Percentiles rank a stretch among this genome's conserved stretches.
phyloP scores from a whole-genome alignment of 2,888 invertebrate genomes.

The Sarcophaga carnaria region DNA sequence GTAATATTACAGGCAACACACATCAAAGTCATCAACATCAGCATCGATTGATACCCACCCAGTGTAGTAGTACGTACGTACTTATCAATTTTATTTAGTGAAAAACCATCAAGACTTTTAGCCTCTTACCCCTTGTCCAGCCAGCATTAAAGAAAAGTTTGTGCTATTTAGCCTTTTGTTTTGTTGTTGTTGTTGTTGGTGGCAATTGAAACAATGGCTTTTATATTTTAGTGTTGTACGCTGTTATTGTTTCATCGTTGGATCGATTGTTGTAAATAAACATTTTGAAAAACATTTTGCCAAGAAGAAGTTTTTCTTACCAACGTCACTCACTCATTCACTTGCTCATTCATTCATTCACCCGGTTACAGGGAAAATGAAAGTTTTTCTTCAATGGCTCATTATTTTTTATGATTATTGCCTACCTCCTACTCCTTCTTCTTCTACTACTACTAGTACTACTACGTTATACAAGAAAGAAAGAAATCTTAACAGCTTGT shows the following conservation, averaged over 20 bases:
- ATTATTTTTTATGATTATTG: constrained; percentile 80
- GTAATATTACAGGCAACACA: neutral
- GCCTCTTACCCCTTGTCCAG: constrained; percentile 38
- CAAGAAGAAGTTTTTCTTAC: constrained; percentile 53
- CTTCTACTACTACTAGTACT: too few relatives aligned
- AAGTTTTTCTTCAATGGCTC: constrained; percentile 73
- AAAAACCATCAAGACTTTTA: constrained; percentile 47
- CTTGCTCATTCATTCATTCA: constrained; percentile 9
- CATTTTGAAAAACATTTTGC: constrained; percentile 64
- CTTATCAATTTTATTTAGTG: constrained; percentile 69
- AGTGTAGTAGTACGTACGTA: neutral
- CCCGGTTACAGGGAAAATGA: constrained; percentile 41
- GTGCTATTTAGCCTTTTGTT: neutral
- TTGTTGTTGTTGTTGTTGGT: neutral
- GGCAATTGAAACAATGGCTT: constrained; percentile 53
- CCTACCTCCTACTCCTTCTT: constrained; percentile 34
- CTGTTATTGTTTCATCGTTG: constrained; percentile 15
- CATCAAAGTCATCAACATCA: constrained; percentile 42
- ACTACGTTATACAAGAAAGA: neutral
- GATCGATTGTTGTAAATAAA: constrained; percentile 56
- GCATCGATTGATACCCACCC: constrained; percentile 51
- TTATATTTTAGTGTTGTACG: constrained; percentile 33
- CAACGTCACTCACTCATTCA: neutral
- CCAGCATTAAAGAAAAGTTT: neutral
- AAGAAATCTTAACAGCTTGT: constrained; percentile 64